These are phyloP conservation scores for Bombus cullumanus DNA, from an alignment of 1,140 invertebrate genomes.

Conservation along the genomic window DNA sequence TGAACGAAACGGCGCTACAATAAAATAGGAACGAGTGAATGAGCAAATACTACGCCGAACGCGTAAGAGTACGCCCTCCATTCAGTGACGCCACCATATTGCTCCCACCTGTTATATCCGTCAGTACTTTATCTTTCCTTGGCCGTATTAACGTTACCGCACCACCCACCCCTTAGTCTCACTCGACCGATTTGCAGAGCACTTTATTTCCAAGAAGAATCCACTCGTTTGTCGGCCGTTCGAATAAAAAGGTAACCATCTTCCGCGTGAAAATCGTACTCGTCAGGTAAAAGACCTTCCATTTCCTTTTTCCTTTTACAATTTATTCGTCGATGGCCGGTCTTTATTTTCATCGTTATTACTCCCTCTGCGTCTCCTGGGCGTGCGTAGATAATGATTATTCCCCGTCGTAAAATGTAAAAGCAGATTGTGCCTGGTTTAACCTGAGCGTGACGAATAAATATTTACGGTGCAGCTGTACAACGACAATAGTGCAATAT, in stretches of 20 bases:
- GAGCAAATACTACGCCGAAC: slow-evolving; percentile 41
- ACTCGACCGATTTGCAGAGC: not conserved
- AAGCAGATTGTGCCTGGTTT: not conserved
- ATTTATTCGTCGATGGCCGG: too few species aligned
- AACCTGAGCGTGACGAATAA: slow-evolving; percentile 1
- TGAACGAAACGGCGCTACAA: slow-evolving; percentile 20
- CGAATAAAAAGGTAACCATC: not conserved
- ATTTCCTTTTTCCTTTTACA: not conserved
- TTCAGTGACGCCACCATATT: slow-evolving; percentile 28
- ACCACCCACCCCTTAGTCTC: not conserved
- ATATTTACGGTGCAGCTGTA: slow-evolving; percentile 1
- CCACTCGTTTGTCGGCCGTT: not conserved
- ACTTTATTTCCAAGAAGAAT: not conserved
- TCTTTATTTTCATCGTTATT: slow-evolving; percentile 20
- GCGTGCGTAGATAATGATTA: not conserved
- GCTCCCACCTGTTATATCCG: slow-evolving; percentile 53
- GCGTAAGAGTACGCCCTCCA: slow-evolving; percentile 21
- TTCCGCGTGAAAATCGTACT: not conserved
- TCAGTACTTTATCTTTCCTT: slow-evolving; percentile 27
- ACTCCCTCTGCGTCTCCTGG: not conserved
- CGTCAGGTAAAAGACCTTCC: not conserved
- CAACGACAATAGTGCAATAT: not conserved
- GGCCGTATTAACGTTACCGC: not conserved
- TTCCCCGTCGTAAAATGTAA: not conserved
- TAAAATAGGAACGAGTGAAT: slow-evolving; percentile 41